Conservation (phyloP, 2,888 invertebrate species). For the Melinaea menophilus region DNA sequence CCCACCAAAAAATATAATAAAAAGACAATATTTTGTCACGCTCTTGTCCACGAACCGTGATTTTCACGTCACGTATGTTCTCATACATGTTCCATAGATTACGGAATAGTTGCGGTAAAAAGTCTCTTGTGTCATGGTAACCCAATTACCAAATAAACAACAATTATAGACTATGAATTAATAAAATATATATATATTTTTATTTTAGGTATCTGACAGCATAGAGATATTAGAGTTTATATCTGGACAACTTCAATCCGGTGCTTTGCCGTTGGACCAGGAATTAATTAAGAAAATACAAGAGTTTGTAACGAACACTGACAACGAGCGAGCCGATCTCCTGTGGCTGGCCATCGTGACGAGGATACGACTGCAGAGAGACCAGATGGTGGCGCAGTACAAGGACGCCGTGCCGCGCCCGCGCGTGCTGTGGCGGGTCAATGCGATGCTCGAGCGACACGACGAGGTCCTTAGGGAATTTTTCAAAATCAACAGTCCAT, state of each 20-base stretch:
- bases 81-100: too few relatives aligned
- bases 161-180: not conserved
- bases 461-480: conserved; percentile 49
- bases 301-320: conserved; percentile 44
- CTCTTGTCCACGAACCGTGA: too few relatives aligned
- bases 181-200: not conserved
- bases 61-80: too few relatives aligned
- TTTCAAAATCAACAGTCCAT: conserved; percentile 51
- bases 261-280: conserved; percentile 59
- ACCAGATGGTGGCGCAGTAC: conserved; percentile 37
- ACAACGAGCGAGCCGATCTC: conserved; percentile 58
- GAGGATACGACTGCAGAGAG: conserved; percentile 39
- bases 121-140: too few relatives aligned
- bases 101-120: too few relatives aligned
- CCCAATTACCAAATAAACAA: too few relatives aligned
- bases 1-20: too few relatives aligned
- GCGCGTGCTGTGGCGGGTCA: conserved; percentile 54
- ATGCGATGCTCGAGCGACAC: conserved; percentile 44
- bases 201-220: conserved; percentile 54
- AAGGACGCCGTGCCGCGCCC: conserved; percentile 42
- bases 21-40: too few relatives aligned
- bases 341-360: conserved; percentile 54
- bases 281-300: conserved; percentile 50
- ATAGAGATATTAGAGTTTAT: conserved; percentile 65
- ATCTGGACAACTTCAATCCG: conserved; percentile 55